Conservation (phyloP, 2,888 invertebrate genomes). For the Synanthedon formicaeformis region DNA sequence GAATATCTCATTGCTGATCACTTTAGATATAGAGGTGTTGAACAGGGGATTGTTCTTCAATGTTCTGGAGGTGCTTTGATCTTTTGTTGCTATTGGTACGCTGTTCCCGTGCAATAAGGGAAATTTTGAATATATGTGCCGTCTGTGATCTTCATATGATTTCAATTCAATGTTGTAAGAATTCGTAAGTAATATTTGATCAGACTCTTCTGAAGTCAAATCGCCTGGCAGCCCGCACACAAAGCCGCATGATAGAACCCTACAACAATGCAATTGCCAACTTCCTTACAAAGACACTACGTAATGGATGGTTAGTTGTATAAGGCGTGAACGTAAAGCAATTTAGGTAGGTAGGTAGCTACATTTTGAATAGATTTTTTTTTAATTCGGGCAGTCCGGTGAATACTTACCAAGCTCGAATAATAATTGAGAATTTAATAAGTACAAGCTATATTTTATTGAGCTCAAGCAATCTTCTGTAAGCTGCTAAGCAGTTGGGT, state of each 20-base stretch:
- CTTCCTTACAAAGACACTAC: neutral
- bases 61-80: conserved; percentile 64
- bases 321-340: neutral
- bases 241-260: conserved; percentile 71
- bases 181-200: conserved; percentile 55
- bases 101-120: conserved; percentile 39
- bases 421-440: no score
- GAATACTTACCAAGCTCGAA: neutral
- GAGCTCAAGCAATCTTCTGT: no score
- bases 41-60: conserved; percentile 71
- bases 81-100: conserved; percentile 42
- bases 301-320: neutral
- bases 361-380: neutral
- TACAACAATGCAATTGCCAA: conserved; percentile 17
- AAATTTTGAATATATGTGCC: conserved; percentile 46
- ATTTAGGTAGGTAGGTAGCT: neutral
- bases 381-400: no score
- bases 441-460: no score
- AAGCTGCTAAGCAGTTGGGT: no score
- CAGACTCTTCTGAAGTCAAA: conserved; percentile 47
- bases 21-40: conserved; percentile 66
- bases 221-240: conserved; percentile 62
- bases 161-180: conserved; percentile 69
- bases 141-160: conserved; percentile 36
- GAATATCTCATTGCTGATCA: conserved; percentile 67